These are phyloP conservation scores for Arenaria interpres DNA, from an alignment of 2,113 vertebrate species.

Conservation along the genomic window DNA sequence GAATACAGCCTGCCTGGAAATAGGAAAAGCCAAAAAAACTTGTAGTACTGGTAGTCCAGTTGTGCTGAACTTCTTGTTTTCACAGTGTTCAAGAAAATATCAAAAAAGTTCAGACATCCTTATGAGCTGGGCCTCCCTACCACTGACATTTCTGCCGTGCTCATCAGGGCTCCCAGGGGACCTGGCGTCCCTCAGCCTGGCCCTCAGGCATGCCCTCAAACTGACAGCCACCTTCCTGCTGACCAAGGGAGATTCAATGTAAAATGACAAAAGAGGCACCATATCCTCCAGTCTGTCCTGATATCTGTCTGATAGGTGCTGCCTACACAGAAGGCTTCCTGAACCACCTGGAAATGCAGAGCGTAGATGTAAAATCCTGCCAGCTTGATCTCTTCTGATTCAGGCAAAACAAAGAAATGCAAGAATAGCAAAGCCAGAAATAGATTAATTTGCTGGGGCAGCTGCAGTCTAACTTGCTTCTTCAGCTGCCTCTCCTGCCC, in stretches of 20 bases:
- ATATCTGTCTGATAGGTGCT: no score
- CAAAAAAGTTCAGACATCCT: background rate
- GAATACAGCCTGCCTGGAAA: background rate
- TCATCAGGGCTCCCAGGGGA: background rate
- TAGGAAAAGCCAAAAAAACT: background rate
- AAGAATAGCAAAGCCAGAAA: background rate
- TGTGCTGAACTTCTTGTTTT: background rate
- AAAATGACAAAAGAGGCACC: background rate
- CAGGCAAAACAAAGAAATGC: background rate
- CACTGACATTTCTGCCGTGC: background rate
- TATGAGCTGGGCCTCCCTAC: background rate
- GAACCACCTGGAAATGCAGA: background rate
- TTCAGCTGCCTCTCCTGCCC: background rate
- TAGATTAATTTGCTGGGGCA: background rate
- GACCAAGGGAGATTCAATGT: background rate
- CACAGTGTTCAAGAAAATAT: background rate
- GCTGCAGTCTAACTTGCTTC: background rate
- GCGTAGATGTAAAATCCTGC: background rate
- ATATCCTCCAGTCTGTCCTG: background rate
- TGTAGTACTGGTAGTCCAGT: background rate
- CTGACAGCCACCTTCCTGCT: background rate
- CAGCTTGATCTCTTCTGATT: background rate
- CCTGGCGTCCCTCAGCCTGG: background rate
- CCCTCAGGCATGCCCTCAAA: fast-evolving
- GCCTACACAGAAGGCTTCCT: background rate